Evolutionary conservation across 2,888 invertebrate genomes (phyloP).

Genomic region (Drosophila villosipedis): DNA sequence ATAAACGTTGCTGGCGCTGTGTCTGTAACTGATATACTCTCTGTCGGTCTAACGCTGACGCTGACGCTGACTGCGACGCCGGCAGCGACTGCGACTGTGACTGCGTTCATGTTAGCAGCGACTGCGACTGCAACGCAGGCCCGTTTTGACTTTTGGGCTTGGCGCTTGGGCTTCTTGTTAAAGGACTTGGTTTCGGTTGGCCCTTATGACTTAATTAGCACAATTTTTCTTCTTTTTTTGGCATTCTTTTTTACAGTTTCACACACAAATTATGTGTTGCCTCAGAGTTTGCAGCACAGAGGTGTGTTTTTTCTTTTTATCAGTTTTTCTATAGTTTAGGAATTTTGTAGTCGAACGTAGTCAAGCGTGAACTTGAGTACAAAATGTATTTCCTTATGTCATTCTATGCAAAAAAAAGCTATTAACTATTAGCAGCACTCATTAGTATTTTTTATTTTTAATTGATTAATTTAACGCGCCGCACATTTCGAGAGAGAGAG

Average conservation of each 20-base stretch:
- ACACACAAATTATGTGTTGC: constrained; percentile 29
- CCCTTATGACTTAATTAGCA: constrained; percentile 61
- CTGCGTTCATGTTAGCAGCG: constrained; percentile 8
- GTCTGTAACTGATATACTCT: constrained; percentile 82
- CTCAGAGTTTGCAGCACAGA: too few species aligned
- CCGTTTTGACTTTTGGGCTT: constrained; percentile 47
- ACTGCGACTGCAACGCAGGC: constrained; percentile 1
- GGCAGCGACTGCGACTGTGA: constrained; percentile 19
- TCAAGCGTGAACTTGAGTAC: not conserved
- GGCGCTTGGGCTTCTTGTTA: constrained; percentile 29
- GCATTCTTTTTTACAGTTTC: constrained; percentile 18
- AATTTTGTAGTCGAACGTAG: not conserved
- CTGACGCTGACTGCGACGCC: constrained; percentile 27
- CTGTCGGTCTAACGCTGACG: constrained; percentile 48
- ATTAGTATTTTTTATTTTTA: not conserved
- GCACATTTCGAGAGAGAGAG: not conserved
- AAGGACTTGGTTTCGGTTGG: constrained; percentile 42
- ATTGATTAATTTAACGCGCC: not conserved
- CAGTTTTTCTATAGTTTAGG: not conserved
- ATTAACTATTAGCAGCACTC: not conserved
- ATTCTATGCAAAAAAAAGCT: not conserved
- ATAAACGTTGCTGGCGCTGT: constrained; percentile 79
- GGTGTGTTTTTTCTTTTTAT: not conserved
- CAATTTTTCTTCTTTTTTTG: constrained; percentile 21
- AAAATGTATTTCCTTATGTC: constrained; percentile 2